These are phyloP conservation scores for Nycticryphes semicollaris DNA, from an alignment of 2,113 vertebrate genomes.

Conservation along the genomic window DNA sequence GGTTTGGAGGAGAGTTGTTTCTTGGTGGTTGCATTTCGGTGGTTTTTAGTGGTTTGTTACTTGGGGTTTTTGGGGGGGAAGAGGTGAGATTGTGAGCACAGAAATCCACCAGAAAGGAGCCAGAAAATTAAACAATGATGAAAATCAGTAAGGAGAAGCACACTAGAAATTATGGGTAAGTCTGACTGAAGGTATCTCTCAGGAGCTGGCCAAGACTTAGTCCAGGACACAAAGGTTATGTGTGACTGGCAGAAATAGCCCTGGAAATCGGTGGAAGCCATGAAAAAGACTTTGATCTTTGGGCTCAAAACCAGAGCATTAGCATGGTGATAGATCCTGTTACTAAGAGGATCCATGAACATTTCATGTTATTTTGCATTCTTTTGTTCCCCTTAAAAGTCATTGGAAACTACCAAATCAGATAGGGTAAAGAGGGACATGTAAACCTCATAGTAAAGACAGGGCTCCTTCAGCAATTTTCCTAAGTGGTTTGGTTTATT, in stretches of 20 bases:
- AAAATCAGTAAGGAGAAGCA: neutral
- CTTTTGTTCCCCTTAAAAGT: neutral
- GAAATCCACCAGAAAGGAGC: neutral
- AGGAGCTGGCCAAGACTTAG: neutral
- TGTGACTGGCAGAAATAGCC: neutral
- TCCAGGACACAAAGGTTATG: neutral
- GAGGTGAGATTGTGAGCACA: neutral
- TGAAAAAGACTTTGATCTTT: neutral
- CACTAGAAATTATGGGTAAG: neutral
- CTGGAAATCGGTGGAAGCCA: neutral
- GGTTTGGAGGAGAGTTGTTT: fast-evolving
- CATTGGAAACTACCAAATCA: neutral
- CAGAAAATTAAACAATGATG: neutral
- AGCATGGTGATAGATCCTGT: neutral
- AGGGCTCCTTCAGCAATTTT: neutral
- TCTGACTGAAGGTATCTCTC: neutral
- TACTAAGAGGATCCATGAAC: neutral
- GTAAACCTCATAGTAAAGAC: neutral
- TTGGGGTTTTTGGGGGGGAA: too few relatives aligned
- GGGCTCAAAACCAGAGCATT: neutral
- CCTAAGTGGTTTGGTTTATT: neutral
- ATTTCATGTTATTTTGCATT: neutral
- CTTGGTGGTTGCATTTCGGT: neutral
- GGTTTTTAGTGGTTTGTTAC: too few relatives aligned
- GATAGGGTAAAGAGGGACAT: neutral